Evolutionary conservation across 2,113 vertebrate species (phyloP), one percentile per base, ranked within the genome.

Genomic region (Coptodon rendalli): DNA sequence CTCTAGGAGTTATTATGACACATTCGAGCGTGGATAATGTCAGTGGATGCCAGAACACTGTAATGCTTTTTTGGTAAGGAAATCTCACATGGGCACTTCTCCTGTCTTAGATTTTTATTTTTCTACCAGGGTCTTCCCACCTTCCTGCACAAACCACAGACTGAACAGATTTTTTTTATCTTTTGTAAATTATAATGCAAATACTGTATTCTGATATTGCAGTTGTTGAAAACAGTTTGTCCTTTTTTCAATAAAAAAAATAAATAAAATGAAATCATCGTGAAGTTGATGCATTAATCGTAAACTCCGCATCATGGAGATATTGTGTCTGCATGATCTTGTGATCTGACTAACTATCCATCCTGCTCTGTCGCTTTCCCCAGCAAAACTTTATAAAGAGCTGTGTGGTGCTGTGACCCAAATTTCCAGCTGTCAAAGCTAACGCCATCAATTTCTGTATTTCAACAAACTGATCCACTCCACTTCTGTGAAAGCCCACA

Each of bases 61-160:
- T 56, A 66, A 63, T 53, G 40, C 81, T 83, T 93, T 76, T 88
- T 76, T 89, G 50, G 59, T 71, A 81, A 83, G n/a, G 27, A 79
- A 57, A 82, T 61, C 87, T 88, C 90, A 84, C 34, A 81, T 9
- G 86, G 85, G 89, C 80, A 66, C 12, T 56, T 87, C 82, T 94
- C 89, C 89, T 83, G 83, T 87, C 81, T 85, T 94, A 89, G 87
- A n/a, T 89, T 81, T 94, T 86, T 89, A 90, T 95, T 96, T 95
- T 95, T 95, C 84, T 95, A 96, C 88, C 86, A 85, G 71, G 76
- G 97, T 98, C 97, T 97, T 98, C 97, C 97, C 97, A 95, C 68
- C 96, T 96, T 97, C 97, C 97, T 97, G 96, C 97, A 97, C 97
- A 97, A 97, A 97, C 96, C 96, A 97, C 96, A 97, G 96, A 96